Evolutionary conservation across 2,113 vertebrate species (phyloP).

Genomic region (Equus przewalskii): DNA sequence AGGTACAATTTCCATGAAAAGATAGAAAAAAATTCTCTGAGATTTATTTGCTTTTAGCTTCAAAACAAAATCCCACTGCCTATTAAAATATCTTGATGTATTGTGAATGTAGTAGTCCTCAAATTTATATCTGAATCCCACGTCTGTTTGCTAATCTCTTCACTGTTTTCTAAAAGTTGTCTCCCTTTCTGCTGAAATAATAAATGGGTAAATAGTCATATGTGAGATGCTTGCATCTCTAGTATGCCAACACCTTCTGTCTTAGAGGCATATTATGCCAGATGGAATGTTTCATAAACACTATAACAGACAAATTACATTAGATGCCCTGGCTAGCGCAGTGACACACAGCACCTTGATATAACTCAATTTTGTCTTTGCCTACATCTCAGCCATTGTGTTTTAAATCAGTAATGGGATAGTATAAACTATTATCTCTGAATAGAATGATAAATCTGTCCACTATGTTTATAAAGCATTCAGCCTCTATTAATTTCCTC

Average conservation of each 20-base stretch:
- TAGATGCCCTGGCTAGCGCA: conserved; percentile 59
- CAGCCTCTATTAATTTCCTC: conserved; percentile 71
- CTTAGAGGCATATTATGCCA: conserved; percentile 80
- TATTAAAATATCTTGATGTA: conserved; percentile 48
- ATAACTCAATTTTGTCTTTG: conserved; percentile 79
- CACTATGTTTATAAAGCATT: conserved; percentile 44
- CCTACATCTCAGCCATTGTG: conserved; percentile 14
- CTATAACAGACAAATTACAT: conserved; percentile 81
- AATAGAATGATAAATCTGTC: conserved; percentile 56
- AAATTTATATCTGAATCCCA: conserved; percentile 46
- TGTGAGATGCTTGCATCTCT: conserved; percentile 77
- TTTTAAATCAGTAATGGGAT: conserved; percentile 56
- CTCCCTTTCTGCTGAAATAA: conserved; percentile 74
- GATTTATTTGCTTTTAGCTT: not conserved
- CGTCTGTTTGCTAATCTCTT: conserved; percentile 14
- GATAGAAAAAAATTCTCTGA: not conserved
- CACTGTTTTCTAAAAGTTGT: conserved; percentile 67
- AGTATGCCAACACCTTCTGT: conserved; percentile 85
- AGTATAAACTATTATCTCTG: not conserved
- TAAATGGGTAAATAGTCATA: conserved; percentile 77
- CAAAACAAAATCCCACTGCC: not conserved
- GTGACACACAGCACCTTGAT: conserved; percentile 71
- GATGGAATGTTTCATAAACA: conserved; percentile 80
- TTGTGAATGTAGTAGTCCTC: not conserved
- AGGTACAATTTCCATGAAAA: not conserved